These are phyloP conservation scores for Drosophila sp. DNA, from an alignment of 1,140 invertebrate species.

Conservation along the genomic window DNA sequence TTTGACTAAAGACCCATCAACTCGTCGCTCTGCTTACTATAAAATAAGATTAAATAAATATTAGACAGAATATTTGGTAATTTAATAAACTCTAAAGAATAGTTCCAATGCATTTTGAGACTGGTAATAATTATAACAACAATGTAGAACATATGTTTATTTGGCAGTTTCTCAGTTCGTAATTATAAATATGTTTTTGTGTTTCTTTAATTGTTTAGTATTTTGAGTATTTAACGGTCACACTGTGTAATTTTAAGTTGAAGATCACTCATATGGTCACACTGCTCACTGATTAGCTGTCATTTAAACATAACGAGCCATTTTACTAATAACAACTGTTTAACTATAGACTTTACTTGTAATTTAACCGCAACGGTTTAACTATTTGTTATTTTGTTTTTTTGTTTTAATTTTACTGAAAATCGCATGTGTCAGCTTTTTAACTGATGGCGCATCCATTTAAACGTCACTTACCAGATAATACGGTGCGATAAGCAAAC, in stretches of 20 bases:
- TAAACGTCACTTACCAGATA: conserved; percentile 47
- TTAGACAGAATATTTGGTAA: too few relatives aligned
- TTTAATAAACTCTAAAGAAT: too few relatives aligned
- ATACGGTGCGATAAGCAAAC: conserved; percentile 25
- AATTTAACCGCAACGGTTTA: not conserved
- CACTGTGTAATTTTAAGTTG: not conserved
- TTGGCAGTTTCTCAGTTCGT: too few relatives aligned
- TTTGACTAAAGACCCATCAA: too few relatives aligned
- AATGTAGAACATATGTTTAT: too few relatives aligned
- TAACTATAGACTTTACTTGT: not conserved
- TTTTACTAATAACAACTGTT: not conserved
- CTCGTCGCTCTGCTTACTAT: too few relatives aligned
- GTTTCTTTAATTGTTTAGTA: too few relatives aligned
- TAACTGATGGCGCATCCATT: conserved; percentile 50
- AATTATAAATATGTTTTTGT: too few relatives aligned
- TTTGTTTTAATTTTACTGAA: not conserved
- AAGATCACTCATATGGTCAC: conserved; percentile 1
- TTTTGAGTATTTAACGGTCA: not conserved
- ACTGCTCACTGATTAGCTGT: not conserved
- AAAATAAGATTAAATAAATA: too few relatives aligned
- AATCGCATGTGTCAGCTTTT: conserved; percentile 9
- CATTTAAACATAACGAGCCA: conserved; percentile 13
- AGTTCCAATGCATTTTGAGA: too few relatives aligned
- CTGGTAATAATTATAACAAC: too few relatives aligned
- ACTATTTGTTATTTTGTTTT: not conserved